These are phyloP conservation scores for Ditula angustiorana DNA, from an alignment of 2,888 invertebrate genomes.

Conservation along the genomic window DNA sequence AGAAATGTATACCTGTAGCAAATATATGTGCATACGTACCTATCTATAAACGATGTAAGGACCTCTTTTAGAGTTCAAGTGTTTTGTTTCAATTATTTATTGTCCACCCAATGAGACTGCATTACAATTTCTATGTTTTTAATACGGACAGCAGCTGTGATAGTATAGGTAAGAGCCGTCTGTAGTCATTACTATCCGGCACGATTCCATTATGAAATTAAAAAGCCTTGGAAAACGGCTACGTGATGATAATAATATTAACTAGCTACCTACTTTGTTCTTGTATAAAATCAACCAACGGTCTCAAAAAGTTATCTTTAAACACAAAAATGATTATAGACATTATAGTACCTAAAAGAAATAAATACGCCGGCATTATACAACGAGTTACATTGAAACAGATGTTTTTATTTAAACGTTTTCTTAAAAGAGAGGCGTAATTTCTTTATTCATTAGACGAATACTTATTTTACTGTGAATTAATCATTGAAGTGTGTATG, in stretches of 20 bases:
- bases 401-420: neutral
- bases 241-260: neutral
- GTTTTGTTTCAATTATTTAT: neutral
- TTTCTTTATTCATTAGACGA: neutral
- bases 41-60: neutral
- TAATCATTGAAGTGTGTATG: neutral
- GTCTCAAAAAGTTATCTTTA: neutral
- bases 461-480: neutral
- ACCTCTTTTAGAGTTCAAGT: neutral
- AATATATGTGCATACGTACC: neutral
- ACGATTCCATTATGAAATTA: conserved; percentile 9
- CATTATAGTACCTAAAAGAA: conserved; percentile 1
- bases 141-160: neutral
- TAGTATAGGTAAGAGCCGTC: neutral
- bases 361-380: neutral
- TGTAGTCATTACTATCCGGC: conserved; percentile 2
- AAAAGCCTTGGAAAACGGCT: neutral
- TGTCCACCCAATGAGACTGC: neutral
- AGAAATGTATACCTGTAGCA: neutral
- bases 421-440: neutral
- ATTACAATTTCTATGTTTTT: neutral
- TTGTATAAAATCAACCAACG: neutral
- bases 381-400: neutral
- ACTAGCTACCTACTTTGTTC: neutral
- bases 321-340: conserved; percentile 8